Percentiles rank a stretch among this genome's conserved stretches.
Conservation (phyloP, 1,140 invertebrate species). For the Cataglyphis hispanica region DNA sequence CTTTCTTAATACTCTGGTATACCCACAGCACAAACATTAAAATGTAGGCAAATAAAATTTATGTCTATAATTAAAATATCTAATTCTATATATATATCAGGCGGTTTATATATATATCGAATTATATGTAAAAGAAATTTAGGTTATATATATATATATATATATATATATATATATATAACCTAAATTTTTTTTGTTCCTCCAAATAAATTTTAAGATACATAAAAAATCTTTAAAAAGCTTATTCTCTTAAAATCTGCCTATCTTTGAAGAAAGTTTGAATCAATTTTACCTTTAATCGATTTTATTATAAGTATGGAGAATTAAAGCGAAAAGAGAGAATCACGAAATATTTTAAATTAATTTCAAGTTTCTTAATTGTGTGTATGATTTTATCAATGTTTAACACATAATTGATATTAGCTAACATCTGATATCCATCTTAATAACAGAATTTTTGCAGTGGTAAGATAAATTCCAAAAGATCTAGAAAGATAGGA, state of each 20-base stretch:
- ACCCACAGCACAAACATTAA: constrained; percentile 30
- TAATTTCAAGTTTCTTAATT: neutral
- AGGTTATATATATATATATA: too few species aligned
- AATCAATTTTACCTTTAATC: neutral
- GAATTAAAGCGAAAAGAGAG: neutral
- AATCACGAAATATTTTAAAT: neutral
- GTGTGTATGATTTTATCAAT: neutral
- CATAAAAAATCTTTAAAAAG: neutral
- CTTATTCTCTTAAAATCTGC: neutral
- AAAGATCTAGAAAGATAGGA: constrained; percentile 7
- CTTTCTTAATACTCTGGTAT: constrained; percentile 62
- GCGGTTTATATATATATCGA: too few species aligned
- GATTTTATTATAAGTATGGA: neutral
- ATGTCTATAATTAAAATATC: neutral
- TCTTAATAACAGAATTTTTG: neutral
- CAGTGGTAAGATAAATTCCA: neutral
- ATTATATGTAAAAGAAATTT: too few species aligned
- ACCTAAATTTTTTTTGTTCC: neutral
- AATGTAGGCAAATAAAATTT: constrained; percentile 6
- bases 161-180: too few species aligned
- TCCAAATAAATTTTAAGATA: neutral
- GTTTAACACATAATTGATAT: neutral
- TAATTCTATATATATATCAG: neutral
- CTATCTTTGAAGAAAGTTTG: constrained; percentile 13
- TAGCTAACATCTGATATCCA: neutral